Base-by-base conservation (phyloP, 2,113 vertebrate genomes). In the Platycercus adscitus region DNA sequence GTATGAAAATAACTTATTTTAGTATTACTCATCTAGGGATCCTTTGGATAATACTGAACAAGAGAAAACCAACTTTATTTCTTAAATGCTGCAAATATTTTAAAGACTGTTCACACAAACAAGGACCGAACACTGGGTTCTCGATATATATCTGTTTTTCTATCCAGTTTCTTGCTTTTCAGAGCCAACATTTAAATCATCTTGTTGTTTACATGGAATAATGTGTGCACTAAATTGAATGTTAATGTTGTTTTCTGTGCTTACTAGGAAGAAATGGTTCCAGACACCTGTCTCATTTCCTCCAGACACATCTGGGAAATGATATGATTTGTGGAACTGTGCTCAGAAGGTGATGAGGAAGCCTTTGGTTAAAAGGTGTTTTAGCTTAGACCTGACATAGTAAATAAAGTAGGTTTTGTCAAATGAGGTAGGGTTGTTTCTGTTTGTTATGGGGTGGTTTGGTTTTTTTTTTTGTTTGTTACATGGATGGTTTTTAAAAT, bases 201-300 rank as follows among this genome's bases (percentile, higher is more conserved):
- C 71, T 58, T 87, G 43, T 91, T 84, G 92, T 77, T 93, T 89
- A 53, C 44, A 49, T 70, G 71, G 47, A 85, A 80, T 90, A 73
- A 78, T 75, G 18, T 76, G 61, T 61, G 41, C 44, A 86, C 16
- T 81, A 82, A 86, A 94, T 73, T 91, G 77, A 87, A 96, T 85
- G 73, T 63, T 89, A 95, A 94, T 89, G 86, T 61, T 84, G 37
- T 93, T 95, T 92, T 88, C 91, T 73, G 41, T 63, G 35, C 68
- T 91, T 66, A 35, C 43, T 39, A 47, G 37, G 47, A 95, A 88
- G 47, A 95, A 93, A 88, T 61, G 39, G 37, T 87, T 95, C 78
- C 86, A 96, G 86, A 73, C 66, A 91, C 65, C 79, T 91, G 87
- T 60, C 46, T 94, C 60, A 31, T 96, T 95, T 97, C 71, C 75